These are phyloP conservation scores for Orestias chungarensis DNA, from an alignment of 2,797 vertebrate genomes.

Conservation along the genomic window DNA sequence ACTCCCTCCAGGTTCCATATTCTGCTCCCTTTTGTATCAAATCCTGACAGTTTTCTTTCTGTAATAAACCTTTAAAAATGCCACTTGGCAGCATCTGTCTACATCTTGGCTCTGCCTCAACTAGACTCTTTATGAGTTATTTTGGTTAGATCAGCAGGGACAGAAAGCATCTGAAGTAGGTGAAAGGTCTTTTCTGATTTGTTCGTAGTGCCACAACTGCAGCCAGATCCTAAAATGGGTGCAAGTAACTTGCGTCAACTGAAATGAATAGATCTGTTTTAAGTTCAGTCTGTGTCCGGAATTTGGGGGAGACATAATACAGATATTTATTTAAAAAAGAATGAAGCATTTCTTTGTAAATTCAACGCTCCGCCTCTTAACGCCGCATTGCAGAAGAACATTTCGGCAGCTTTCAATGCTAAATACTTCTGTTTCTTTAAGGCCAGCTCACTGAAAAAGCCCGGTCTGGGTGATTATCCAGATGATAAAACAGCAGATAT, in stretches of 20 bases:
- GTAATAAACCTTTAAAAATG: too few species aligned
- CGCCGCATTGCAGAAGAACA: neutral
- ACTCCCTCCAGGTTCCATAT: neutral
- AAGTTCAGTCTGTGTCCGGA: neutral
- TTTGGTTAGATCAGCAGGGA: neutral
- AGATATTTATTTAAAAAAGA: neutral
- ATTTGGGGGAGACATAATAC: neutral
- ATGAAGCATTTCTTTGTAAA: neutral
- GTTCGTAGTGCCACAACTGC: neutral
- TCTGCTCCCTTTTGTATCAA: neutral
- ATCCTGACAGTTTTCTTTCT: too few species aligned
- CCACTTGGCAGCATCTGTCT: too few species aligned
- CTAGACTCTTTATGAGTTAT: neutral
- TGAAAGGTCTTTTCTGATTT: neutral
- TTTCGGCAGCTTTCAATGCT: neutral
- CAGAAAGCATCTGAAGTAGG: neutral
- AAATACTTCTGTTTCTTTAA: neutral
- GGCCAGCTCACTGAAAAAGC: neutral
- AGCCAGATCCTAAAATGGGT: neutral
- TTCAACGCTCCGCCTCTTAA: neutral
- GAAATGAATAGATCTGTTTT: neutral
- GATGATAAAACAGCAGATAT: neutral
- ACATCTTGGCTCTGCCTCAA: too few species aligned
- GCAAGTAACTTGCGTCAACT: neutral
- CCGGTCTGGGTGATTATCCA: neutral